phyloP scores from a whole-genome alignment of 2,113 vertebrate genomes.

The Centropristis striata region DNA sequence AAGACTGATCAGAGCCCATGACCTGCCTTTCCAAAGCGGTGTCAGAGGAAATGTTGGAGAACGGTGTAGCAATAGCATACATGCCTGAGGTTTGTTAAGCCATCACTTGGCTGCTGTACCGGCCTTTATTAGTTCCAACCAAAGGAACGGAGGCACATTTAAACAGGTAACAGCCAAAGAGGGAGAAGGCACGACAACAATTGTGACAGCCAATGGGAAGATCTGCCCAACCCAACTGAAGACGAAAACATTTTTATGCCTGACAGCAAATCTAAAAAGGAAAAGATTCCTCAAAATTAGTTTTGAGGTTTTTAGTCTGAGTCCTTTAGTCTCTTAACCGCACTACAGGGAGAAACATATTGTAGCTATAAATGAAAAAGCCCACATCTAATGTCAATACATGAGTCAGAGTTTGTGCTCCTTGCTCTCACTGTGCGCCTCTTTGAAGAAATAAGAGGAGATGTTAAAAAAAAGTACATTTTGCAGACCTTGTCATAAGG shows the following conservation, averaged over 20 bases:
- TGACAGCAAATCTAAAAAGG: neutral
- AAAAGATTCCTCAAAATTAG: conserved; percentile 22
- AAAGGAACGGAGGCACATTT: neutral
- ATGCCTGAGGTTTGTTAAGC: conserved; percentile 40
- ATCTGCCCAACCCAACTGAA: conserved; percentile 7
- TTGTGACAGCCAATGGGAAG: conserved; percentile 1
- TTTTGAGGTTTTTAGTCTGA: neutral
- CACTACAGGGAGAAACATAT: neutral
- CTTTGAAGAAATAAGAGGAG: conserved; percentile 57
- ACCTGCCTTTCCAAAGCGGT: conserved; percentile 13
- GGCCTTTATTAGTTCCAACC: neutral
- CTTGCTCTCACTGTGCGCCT: conserved; percentile 49
- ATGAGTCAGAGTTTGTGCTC: conserved; percentile 44
- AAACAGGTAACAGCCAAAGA: conserved; percentile 9
- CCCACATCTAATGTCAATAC: conserved; percentile 29
- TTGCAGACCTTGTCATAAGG: conserved; percentile 70
- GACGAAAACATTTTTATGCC: conserved; percentile 11
- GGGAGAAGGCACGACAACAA: too few relatives aligned
- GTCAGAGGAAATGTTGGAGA: conserved; percentile 21
- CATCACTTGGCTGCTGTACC: conserved; percentile 23
- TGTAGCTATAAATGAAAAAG: conserved; percentile 17
- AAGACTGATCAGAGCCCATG: neutral
- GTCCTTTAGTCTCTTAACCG: neutral
- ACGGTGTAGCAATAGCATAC: conserved; percentile 9
- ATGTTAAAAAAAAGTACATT: conserved; percentile 53